phyloP scores from a whole-genome alignment of 2,797 vertebrate genomes.

The Hippocampus kuda region DNA sequence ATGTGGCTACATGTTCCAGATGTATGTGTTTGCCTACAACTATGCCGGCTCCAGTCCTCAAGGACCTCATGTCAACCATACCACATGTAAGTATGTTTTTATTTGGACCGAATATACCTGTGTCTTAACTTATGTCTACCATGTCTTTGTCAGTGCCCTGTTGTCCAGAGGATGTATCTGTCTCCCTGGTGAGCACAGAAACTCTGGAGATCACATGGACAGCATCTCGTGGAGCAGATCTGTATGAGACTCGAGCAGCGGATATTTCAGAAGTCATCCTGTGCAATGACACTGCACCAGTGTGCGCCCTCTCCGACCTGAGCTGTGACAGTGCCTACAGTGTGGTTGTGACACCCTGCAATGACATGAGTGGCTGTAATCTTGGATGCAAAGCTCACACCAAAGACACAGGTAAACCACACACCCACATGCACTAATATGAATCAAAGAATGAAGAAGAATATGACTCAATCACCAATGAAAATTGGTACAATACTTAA shows the following conservation, averaged over 20 bases:
- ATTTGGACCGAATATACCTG: not conserved
- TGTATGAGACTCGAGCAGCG: slow-evolving; percentile 73
- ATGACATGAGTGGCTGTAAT: slow-evolving; percentile 74
- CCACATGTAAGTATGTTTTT: slow-evolving; percentile 67
- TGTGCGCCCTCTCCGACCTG: slow-evolving; percentile 79
- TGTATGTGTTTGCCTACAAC: slow-evolving; percentile 80
- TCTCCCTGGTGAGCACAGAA: slow-evolving; percentile 66
- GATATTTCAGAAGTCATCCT: slow-evolving; percentile 47
- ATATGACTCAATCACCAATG: not conserved
- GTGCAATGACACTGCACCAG: slow-evolving; percentile 76
- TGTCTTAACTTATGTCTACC: not conserved
- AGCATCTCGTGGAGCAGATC: slow-evolving; percentile 73
- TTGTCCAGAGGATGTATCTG: slow-evolving; percentile 70
- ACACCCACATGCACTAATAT: not conserved
- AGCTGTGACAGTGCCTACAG: slow-evolving; percentile 72
- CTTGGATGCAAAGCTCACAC: slow-evolving; percentile 58
- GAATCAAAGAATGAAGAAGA: not conserved
- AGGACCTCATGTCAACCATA: slow-evolving; percentile 74
- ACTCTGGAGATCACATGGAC: slow-evolving; percentile 75
- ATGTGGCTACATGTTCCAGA: slow-evolving; percentile 84
- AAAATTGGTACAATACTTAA: not conserved
- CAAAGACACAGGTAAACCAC: slow-evolving; percentile 72
- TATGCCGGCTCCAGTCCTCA: slow-evolving; percentile 74
- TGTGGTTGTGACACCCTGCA: slow-evolving; percentile 75
- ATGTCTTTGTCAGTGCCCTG: slow-evolving; percentile 73